Conservation (phyloP, 1,140 invertebrate species). For the Pinna nobilis region DNA sequence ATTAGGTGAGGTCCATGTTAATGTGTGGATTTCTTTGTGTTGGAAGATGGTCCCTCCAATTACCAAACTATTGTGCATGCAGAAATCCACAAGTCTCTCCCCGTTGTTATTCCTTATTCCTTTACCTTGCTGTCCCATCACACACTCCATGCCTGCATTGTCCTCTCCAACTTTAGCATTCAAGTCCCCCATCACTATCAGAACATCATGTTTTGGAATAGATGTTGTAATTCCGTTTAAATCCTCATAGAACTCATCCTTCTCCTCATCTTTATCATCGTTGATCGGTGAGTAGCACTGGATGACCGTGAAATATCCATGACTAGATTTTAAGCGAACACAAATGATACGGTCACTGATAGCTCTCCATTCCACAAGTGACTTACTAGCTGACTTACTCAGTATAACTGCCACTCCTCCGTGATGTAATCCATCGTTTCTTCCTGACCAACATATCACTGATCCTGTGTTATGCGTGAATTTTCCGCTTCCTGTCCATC, state of each 20-base stretch:
- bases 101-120: conserved; percentile 33
- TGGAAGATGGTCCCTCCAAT: conserved; percentile 41
- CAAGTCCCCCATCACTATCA: conserved; percentile 74
- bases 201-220: conserved; percentile 28
- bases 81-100: conserved; percentile 22
- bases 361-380: conserved; percentile 11
- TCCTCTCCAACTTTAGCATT: conserved; percentile 20
- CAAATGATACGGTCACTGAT: conserved; percentile 10
- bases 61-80: conserved; percentile 40
- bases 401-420: conserved; percentile 15
- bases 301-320: conserved; percentile 18
- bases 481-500: conserved; percentile 24
- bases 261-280: conserved; percentile 26
- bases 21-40: conserved; percentile 48
- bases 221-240: conserved; percentile 27
- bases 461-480: conserved; percentile 5
- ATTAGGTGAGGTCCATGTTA: conserved; percentile 47
- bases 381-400: not conserved
- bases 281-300: conserved; percentile 25
- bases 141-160: conserved; percentile 46
- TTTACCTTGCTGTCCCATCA: conserved; percentile 35
- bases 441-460: conserved; percentile 12
- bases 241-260: conserved; percentile 39
- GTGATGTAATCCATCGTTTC: not conserved
- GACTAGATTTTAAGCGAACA: conserved; percentile 19